Evolutionary conservation across 2,113 vertebrate species (phyloP).

Genomic region (Heliornis fulica): DNA sequence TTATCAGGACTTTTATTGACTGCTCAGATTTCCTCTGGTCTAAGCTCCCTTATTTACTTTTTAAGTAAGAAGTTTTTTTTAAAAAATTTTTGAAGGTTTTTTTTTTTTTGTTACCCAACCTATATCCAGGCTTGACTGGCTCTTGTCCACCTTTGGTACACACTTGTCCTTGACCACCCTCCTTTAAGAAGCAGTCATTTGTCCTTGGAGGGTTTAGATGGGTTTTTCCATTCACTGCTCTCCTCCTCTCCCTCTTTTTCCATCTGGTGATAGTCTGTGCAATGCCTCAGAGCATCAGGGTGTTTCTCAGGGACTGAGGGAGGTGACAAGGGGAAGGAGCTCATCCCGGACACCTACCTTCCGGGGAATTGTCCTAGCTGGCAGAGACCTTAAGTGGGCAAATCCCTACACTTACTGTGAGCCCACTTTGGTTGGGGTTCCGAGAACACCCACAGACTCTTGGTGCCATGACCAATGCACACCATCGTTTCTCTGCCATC

Average conservation of each 20-base stretch:
- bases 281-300: no score
- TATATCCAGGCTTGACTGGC: background rate
- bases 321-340: background rate
- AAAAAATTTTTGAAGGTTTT: no score
- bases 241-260: background rate
- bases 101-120: background rate
- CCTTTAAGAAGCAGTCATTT: background rate
- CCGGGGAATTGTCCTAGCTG: background rate
- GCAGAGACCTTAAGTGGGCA: background rate
- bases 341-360: background rate
- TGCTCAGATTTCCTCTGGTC: background rate
- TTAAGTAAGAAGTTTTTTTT: no score
- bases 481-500: background rate
- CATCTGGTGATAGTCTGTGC: no score
- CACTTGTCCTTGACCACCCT: background rate
- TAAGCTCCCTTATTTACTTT: background rate
- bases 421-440: background rate
- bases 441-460: background rate
- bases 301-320: background rate
- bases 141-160: background rate
- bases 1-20: background rate
- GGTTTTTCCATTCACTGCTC: background rate
- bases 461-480: background rate
- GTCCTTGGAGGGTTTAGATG: background rate
- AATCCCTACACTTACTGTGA: background rate